phyloP scores from a whole-genome alignment of 2,113 vertebrate genomes.

The Larimichthys polyactis region DNA sequence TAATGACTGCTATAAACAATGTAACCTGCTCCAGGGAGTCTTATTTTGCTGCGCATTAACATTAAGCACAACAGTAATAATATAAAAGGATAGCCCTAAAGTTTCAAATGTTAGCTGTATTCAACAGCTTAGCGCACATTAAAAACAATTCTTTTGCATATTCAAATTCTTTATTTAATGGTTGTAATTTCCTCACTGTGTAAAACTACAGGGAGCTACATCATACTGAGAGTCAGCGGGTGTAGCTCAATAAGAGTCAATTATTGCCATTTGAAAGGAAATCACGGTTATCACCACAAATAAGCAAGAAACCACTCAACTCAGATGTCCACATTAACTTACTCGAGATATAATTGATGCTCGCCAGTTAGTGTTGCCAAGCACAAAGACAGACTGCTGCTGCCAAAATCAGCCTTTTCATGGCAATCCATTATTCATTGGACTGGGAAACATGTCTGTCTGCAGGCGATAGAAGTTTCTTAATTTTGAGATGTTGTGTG shows the following conservation, averaged over 20 bases:
- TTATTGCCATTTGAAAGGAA: conserved; percentile 7
- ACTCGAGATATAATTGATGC: not conserved
- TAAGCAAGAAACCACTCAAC: conserved; percentile 35
- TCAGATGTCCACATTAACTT: conserved; percentile 39
- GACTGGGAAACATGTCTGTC: conserved; percentile 31
- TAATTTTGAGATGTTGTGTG: conserved; percentile 2
- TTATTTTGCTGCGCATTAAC: not conserved
- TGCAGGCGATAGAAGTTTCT: conserved; percentile 23
- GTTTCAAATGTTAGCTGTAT: not conserved
- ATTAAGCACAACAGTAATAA: not conserved
- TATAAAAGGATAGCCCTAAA: not conserved
- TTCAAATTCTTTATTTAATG: not conserved
- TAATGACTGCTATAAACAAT: conserved; percentile 1
- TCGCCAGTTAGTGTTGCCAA: conserved; percentile 35
- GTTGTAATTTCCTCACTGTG: not conserved
- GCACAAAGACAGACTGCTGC: conserved; percentile 41
- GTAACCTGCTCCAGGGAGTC: not conserved
- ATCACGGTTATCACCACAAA: conserved; percentile 7
- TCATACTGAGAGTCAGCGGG: not conserved
- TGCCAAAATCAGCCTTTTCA: conserved; percentile 55
- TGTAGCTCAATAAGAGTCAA: not conserved
- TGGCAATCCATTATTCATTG: conserved; percentile 50
- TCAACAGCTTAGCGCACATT: not conserved
- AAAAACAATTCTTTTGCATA: not conserved
- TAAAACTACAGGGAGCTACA: not conserved